phyloP scores from a whole-genome alignment of 2,797 vertebrate genomes.

The Crenuchus spilurus region DNA sequence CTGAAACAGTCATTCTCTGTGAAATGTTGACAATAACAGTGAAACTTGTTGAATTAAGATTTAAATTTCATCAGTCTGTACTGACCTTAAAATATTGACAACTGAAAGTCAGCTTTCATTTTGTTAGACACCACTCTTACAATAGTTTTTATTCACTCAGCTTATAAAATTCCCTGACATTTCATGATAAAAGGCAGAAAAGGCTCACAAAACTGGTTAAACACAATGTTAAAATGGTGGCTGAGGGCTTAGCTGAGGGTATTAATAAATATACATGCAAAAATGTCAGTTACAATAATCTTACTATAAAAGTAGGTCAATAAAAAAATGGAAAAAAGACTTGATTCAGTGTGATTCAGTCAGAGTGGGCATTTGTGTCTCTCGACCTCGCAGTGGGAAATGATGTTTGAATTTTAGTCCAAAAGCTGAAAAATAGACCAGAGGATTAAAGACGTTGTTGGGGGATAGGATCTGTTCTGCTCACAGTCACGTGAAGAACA shows the following conservation, averaged over 20 bases:
- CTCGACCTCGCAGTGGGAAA: constrained; percentile 59
- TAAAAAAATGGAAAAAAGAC: constrained; percentile 35
- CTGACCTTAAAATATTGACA: too few relatives aligned
- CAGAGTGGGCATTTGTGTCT: constrained; percentile 73
- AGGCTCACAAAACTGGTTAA: constrained; percentile 64
- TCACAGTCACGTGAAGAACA: constrained; percentile 62
- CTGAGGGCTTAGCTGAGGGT: constrained; percentile 74
- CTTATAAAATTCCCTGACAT: too few relatives aligned
- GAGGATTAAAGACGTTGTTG: constrained; percentile 69
- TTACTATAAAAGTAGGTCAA: constrained; percentile 81
- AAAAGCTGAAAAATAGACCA: constrained; percentile 71
- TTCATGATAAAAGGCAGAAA: constrained; percentile 65
- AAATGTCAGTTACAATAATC: constrained; percentile 82
- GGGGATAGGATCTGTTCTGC: constrained; percentile 64
- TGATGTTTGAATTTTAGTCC: constrained; percentile 75
- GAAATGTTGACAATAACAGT: too few relatives aligned
- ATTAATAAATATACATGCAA: constrained; percentile 82
- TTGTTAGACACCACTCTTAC: too few relatives aligned
- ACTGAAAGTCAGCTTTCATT: too few relatives aligned
- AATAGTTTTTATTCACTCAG: too few relatives aligned
- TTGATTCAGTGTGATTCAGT: constrained; percentile 64
- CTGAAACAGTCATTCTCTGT: too few relatives aligned
- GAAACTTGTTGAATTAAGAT: too few relatives aligned
- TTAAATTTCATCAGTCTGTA: too few relatives aligned
- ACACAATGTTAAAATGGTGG: constrained; percentile 72